Base-by-base conservation (phyloP, 1,140 invertebrate genomes). In the Ostrea denselamellosa region DNA sequence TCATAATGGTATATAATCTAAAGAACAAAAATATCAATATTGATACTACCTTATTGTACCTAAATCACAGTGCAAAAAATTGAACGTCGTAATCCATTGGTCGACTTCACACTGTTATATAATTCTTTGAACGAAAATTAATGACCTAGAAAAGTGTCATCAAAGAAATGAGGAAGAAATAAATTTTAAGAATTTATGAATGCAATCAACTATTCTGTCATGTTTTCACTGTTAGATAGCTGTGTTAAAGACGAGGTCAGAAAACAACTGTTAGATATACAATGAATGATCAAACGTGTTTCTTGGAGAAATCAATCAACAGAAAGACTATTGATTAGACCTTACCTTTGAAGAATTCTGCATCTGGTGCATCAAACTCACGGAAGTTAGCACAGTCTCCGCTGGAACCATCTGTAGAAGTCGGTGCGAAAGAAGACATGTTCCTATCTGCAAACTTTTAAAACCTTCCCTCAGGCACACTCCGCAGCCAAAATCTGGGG, bases 401-500 rank as follows among this genome's bases (percentile, higher is more conserved):
- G 14, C 12, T 34, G 8, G 58, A 71, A 53, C 52, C 81, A 12
- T 86, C 62, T 9, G 52, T 82, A 12, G 91, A 91, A 34, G 90
- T 89, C 9, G 92, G 92, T 2, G 92, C 92, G 85, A 93, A 93
- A 14, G 92, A 92, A 62, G 92, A 93, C 92, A 93, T 93, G 53
- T 86, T 85, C 14, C 53, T 28, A 17, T 34, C 28, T 54, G 17
- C 8, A 14, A 77, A 77, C 22, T 28, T 17, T 14, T 25, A n/a
- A 19, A 3, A 62, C 14, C 58, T 44, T 44, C 34, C 68, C 28
- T 28, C 5, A 10, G 28, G 68, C 68, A 28, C 68, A 44, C 68
- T 77, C 68, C 14, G 68, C 68, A 77, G 68, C 68, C 68, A 77
- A 77, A 77, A 77, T 77, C 68, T 77, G 68, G 68, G 68, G 25